Conservation (phyloP, 1,140 invertebrate genomes). For the Mycetomoellerius zeteki region DNA sequence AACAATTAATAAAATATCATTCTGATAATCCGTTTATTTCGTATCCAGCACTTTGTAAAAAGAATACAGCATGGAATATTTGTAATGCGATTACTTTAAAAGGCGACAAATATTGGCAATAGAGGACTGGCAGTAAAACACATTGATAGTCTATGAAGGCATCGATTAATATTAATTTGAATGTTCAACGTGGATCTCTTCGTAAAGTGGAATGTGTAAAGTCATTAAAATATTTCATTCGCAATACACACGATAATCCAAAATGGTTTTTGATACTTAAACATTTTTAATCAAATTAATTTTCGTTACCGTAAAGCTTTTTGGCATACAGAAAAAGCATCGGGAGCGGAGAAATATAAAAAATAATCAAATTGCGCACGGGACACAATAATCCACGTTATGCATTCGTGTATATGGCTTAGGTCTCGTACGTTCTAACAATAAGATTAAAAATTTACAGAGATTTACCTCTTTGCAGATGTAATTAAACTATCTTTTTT, state of each 20-base stretch:
- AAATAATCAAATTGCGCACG: constrained; percentile 22
- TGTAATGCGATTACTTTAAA: constrained; percentile 29
- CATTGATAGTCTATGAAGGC: constrained; percentile 5
- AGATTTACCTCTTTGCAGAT: constrained; percentile 16
- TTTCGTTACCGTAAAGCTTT: not conserved
- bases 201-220: not conserved
- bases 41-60: constrained; percentile 53
- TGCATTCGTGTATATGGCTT: constrained; percentile 18
- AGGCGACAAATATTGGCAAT: constrained; percentile 5
- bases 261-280: constrained; percentile 24
- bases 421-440: not conserved
- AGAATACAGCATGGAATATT: not conserved
- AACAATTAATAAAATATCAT: constrained; percentile 80
- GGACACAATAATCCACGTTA: constrained; percentile 26
- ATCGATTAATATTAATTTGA: constrained; percentile 41
- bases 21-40: constrained; percentile 79
- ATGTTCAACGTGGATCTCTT: constrained; percentile 34
- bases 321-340: not conserved
- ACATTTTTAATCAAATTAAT: constrained; percentile 11
- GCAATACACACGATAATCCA: not conserved
- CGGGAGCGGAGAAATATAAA: not conserved
- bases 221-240: constrained; percentile 4
- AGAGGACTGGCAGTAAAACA: constrained; percentile 13
- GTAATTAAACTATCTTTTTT: constrained; percentile 29
- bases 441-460: constrained; percentile 18